Conservation (phyloP, 2,797 vertebrate genomes). For the Myiotriccus ornatus region DNA sequence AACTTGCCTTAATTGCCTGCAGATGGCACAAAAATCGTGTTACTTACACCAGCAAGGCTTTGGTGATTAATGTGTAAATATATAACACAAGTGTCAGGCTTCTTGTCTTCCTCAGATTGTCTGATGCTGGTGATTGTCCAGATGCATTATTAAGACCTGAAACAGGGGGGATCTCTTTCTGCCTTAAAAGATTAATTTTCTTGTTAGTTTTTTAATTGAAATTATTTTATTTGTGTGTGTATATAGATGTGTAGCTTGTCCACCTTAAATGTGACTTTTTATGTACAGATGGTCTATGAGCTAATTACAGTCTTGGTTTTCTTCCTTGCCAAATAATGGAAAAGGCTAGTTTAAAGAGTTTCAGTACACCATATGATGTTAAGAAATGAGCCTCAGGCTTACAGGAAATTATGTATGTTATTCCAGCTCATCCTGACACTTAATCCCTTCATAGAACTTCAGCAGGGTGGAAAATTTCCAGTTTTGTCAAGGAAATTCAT, state of each 20-base stretch:
- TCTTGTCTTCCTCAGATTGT: background rate
- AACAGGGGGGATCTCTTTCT: background rate
- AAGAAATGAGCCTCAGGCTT: background rate
- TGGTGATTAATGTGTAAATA: background rate
- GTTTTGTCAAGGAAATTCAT: background rate
- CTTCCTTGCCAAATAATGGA: background rate
- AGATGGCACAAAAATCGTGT: slow-evolving; percentile 64
- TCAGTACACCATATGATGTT: background rate
- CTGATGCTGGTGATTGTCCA: background rate
- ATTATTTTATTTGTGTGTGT: background rate
- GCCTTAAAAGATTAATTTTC: background rate
- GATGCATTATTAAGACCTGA: background rate
- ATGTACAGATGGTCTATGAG: background rate
- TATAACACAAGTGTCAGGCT: background rate
- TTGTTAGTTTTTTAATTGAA: background rate
- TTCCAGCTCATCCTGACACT: background rate
- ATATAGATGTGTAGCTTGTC: background rate
- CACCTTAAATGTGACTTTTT: background rate
- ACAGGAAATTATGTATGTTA: background rate
- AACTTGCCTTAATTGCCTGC: slow-evolving; percentile 50
- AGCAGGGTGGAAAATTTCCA: background rate
- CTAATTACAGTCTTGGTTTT: background rate
- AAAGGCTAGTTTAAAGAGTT: background rate
- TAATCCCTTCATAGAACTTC: background rate
- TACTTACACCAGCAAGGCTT: background rate